Evolutionary conservation across 1,140 invertebrate genomes (phyloP), one percentile per base, ranked within the genome.

Genomic region (Yoshiicerus persimilis): DNA sequence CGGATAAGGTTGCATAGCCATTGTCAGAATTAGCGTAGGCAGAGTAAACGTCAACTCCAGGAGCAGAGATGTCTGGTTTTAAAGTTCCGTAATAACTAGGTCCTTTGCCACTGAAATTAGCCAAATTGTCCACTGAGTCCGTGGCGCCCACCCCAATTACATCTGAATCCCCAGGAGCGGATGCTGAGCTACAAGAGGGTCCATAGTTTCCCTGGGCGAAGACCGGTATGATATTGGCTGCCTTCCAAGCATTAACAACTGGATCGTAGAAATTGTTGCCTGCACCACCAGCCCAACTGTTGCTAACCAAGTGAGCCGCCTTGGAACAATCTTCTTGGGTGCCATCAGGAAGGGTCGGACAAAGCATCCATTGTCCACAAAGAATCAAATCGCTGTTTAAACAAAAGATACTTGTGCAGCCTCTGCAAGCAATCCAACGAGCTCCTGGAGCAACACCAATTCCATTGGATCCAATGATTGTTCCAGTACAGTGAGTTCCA

Each of bases 111-210:
- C 30, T 38, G 27, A 87, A 89, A n/a, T 1, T 34, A 1, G 88
- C 87, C 11, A 89, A 39, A 2, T 36, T 27, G 20, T 89, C 75
- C 20, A 9, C 36, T 16, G 32, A 23, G 23, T 41, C 62, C 20
- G 86, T 87, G 4, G 86, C 87, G 0, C 86, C 86, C 1, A 87
- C 88, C 20, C 88, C 88, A 77, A 89, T 89, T 0, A 89, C 86
- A 62, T 89, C 64, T 34, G 34, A 30, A 77, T 89, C 88, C 36
- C 34, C 86, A 3, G 88, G 88, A n/a, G 47, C 75, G 27, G 85
- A 85, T 1, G 88, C 88, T 16, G 88, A 34, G 20, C 4, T 86
- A 56, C 88, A 89, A 16, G 1, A 9, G 4, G 88, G 77, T 6
- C 85, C 85, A 0, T 25, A 56, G 36, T 87, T 84, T 6, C 62